A percentile compares a stretch with the other conserved stretches of the same genome.
phyloP scores from a whole-genome alignment of 2,113 vertebrate genomes.

The Stictonetta naevosa region DNA sequence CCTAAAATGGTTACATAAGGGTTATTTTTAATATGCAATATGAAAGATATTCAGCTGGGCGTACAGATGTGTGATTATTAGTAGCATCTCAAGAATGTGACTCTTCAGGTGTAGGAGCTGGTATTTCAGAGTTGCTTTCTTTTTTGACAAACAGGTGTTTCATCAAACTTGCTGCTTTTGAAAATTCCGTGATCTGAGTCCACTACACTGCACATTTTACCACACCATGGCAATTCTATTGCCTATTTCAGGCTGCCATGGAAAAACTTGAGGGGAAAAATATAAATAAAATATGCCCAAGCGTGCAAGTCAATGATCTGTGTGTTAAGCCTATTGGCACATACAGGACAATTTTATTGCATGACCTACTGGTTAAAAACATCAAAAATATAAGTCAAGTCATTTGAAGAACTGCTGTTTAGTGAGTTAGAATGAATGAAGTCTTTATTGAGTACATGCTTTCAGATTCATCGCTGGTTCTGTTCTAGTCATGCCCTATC shows the following conservation, averaged over 20 bases:
- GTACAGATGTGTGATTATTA: neutral
- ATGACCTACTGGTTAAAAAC: slow-evolving; percentile 77
- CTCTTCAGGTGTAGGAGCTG: slow-evolving; percentile 33
- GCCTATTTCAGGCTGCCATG: slow-evolving; percentile 33
- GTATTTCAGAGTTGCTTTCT: neutral
- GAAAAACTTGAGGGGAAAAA: slow-evolving; percentile 61
- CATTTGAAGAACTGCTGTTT: slow-evolving; percentile 78
- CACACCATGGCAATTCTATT: neutral
- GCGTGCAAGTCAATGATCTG: slow-evolving; percentile 67
- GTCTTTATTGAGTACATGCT: slow-evolving; percentile 75
- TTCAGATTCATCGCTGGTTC: slow-evolving; percentile 74
- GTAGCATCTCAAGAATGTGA: slow-evolving; percentile 10
- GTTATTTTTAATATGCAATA: neutral
- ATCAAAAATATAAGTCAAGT: slow-evolving; percentile 74
- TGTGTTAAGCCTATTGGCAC: slow-evolving; percentile 72
- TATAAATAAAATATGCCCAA: slow-evolving; percentile 58
- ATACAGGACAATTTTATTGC: slow-evolving; percentile 72
- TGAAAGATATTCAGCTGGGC: neutral
- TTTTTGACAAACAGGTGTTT: slow-evolving; percentile 32
- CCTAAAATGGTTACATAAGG: neutral
- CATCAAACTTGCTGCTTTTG: neutral
- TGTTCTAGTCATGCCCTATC: slow-evolving; percentile 71
- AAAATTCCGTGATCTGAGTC: neutral
- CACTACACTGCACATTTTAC: neutral
- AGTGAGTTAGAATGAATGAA: slow-evolving; percentile 82